Evolutionary conservation across 2,797 vertebrate genomes (phyloP), one percentile per base, ranked within the genome.

Genomic region (Allenopithecus nigroviridis): DNA sequence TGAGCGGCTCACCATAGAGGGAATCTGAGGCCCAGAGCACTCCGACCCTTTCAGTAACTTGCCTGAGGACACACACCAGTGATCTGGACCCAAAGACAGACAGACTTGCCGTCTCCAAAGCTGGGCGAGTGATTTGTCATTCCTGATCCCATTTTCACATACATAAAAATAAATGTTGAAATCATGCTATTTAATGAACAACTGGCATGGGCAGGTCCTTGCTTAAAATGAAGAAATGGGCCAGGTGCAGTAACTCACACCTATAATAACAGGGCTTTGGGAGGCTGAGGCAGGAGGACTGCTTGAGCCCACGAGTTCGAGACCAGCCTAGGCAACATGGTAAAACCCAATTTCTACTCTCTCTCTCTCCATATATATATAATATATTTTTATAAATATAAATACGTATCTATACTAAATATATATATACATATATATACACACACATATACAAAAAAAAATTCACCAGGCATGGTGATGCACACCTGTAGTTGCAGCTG

Each of bases 151-250:
- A 16, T 46, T 13, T 64, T 72, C 80, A 93, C 48, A 8, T 22
- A 24, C 0, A 0, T n/a, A 13, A 10, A 53, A 53, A 50, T 39
- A 70, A 55, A 79, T 4, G 70, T 43, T 43, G 81, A 21, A 36
- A 7, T 10, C 9, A 0, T 19, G 12, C 55, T 22, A 2, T 5
- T 5, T 7, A 64, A 22, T 21, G 24, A 57, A 21, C 0, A 2
- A 30, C 50, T 19, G 26, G 53, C 2, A 1, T 11, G 17, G 68
- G 26, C 0, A 7, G 26, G n/a, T 46, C 30, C 70, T 68, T 41
- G 1, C 16, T 55, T 5, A 8, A 28, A 13, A n/a, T 0, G 48
- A 21, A 85, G 33, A 74, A 36, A 46, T 21, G 13, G n/a, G 8
- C n/a, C n/a, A 72, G 57, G 28, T 12, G 26, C 57, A 61, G 68